Base-by-base conservation (phyloP, 2,113 vertebrate genomes). In the Hippocampus barbouri region DNA sequence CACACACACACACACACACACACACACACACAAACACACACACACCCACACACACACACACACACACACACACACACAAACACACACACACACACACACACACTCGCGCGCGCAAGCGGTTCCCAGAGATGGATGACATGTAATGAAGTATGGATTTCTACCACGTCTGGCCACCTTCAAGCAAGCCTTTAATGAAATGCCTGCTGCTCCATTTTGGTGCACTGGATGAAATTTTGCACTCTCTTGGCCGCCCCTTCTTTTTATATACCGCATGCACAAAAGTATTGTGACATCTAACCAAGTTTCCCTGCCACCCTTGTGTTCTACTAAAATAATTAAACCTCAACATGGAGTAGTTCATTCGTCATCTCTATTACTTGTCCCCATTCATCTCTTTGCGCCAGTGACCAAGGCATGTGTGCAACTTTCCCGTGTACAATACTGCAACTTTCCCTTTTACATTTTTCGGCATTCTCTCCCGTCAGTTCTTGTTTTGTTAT, bases 61-160 rank as follows among this genome's bases (percentile, higher is more conserved):
- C 47, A 16, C 47, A 61, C 62, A 59, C n/a, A 66, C 8, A 64
- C 63, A 15, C 51, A 53, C 51, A 21, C 64, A n/a, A n/a, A n/a
- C n/a, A 67, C 11, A 27, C 20, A 70, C 70, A 70, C 70, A 85
- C 74, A 63, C 74, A 5, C 38, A 11, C 60, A 56, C 10, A 30
- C 18, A 71, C 71, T n/a, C n/a, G n/a, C n/a, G n/a, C n/a, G n/a
- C n/a, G n/a, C 57, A 71, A 57, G 60, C 81, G 68, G 84, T 81
- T 79, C 41, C 74, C 70, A 74, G 66, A 81, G 83, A 88, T 83
- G 78, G 82, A 82, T 85, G 76, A 81, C 77, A 84, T 80, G 84
- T 90, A 90, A 91, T 92, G 88, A 92, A 91, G 90, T 92, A 92
- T 92, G 83, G 92, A 91, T 93, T 86, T 88, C 81, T 89, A 72